Evolutionary conservation across 2,797 vertebrate species (phyloP).

Genomic region (Thripadectes ignobilis): DNA sequence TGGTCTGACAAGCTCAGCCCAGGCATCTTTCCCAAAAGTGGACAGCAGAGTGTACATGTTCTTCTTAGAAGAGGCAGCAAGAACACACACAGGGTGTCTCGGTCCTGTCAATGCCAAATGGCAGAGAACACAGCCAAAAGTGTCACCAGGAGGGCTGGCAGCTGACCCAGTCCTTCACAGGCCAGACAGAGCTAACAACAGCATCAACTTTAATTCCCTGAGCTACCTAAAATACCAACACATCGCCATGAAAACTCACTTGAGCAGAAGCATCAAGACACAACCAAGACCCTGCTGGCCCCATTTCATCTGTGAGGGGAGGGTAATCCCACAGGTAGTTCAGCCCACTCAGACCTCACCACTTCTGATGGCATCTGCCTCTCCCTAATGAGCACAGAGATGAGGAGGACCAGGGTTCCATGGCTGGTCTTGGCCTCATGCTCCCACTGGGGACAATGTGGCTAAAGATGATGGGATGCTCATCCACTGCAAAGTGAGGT

Average conservation of each 20-base stretch:
- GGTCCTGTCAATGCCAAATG: neutral
- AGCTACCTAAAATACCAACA: neutral
- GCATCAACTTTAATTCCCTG: neutral
- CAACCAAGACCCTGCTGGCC: accelerated
- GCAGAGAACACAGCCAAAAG: neutral
- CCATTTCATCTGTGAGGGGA: neutral
- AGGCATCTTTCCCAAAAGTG: neutral
- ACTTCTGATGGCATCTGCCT: neutral
- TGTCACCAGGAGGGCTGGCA: neutral
- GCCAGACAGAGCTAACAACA: neutral
- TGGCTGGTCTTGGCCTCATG: neutral
- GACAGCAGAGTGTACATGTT: neutral
- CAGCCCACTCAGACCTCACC: neutral
- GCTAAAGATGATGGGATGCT: neutral
- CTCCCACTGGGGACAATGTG: neutral
- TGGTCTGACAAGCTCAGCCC: neutral
- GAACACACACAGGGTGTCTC: neutral
- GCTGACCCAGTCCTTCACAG: neutral
- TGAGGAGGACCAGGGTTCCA: neutral
- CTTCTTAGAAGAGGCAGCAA: neutral
- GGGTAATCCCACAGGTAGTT: neutral
- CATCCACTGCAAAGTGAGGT: neutral
- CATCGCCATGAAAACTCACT: neutral
- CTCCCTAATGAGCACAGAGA: neutral
- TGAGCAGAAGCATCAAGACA: neutral